Percentiles rank a stretch among this genome's conserved stretches.
Conservation (phyloP, 2,797 vertebrate genomes). For the Avahi laniger region DNA sequence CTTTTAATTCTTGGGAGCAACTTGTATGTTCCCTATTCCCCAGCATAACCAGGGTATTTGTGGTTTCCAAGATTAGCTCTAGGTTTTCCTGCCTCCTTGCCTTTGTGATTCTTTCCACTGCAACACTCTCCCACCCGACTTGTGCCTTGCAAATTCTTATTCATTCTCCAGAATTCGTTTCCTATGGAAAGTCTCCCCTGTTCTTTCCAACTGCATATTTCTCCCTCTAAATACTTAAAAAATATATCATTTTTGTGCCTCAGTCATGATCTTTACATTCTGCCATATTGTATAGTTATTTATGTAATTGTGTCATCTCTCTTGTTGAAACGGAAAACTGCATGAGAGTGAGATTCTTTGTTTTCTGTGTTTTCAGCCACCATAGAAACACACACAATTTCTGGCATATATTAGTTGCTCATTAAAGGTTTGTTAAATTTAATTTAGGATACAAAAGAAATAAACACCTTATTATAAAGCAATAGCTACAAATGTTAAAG, state of each 20-base stretch:
- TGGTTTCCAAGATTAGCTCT: not conserved
- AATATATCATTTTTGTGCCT: not conserved
- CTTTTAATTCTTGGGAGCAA: not conserved
- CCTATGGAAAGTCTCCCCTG: not conserved
- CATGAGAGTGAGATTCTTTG: not conserved
- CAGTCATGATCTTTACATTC: not conserved
- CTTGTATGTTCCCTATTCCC: not conserved
- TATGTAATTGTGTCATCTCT: not conserved
- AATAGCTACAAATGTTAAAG: not conserved
- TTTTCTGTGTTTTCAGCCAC: not conserved
- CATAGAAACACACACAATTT: not conserved
- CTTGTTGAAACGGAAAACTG: not conserved
- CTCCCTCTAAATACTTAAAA: not conserved
- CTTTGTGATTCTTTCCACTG: not conserved
- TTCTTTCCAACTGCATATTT: not conserved
- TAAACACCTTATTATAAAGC: not conserved
- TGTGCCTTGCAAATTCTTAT: not conserved
- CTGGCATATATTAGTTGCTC: not conserved
- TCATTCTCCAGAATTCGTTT: not conserved
- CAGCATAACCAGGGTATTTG: not conserved
- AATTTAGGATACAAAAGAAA: constrained; percentile 1
- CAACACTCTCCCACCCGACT: not conserved
- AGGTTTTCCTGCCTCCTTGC: not conserved
- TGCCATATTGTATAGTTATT: not conserved
- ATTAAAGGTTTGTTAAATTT: not conserved